Evolutionary conservation across 2,113 vertebrate species (phyloP), one percentile per base, ranked within the genome.

Genomic region (Cynocephalus volans): DNA sequence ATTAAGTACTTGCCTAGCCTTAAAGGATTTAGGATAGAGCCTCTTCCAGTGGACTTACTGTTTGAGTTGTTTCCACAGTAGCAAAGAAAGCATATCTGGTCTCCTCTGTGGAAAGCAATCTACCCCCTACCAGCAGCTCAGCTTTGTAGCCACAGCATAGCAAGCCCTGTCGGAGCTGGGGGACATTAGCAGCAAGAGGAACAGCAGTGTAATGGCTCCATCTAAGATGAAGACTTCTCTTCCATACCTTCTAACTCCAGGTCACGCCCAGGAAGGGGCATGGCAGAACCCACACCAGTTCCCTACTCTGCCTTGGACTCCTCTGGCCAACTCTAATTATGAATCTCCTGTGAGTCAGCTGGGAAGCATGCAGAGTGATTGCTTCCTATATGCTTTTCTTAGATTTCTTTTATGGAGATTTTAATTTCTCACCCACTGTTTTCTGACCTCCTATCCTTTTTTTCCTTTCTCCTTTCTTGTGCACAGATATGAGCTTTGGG

Each of bases 1-100:
- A 92, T 95, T 97, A 97, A 94, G 97, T 33, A 75, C 36, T 92
- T 23, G 48, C 9, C 21, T 28, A 2, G 13, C 58, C 73, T 82
- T 92, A 52, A 96, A 95, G 65, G 11, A 19, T 58, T 88, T 54
- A 2, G 77, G 81, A 86, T 90, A 26, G 45, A 94, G 70, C 86
- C 15, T 84, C 33, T 87, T 76, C 79, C 93, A 11, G 0, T 60
- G 41, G 28, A 86, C 45, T 62, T 96, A 21, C 67, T 88, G 31
- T 23, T 23, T 82, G n/a, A 81, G 33, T 81, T 14, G 17, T 36
- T 23, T 2, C 88, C 26, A 69, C 10, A 36, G 19, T 41, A 89
- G 0, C 36, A 48, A 77, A 91, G 58, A 85, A 62, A 36, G 15
- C 36, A 1, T 19, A 70, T 87, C 82, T 48, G 41, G 58, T 80